These are phyloP conservation scores for Brachyhypopomus occidentalis DNA, from an alignment of 2,113 vertebrate species.

Conservation along the genomic window DNA sequence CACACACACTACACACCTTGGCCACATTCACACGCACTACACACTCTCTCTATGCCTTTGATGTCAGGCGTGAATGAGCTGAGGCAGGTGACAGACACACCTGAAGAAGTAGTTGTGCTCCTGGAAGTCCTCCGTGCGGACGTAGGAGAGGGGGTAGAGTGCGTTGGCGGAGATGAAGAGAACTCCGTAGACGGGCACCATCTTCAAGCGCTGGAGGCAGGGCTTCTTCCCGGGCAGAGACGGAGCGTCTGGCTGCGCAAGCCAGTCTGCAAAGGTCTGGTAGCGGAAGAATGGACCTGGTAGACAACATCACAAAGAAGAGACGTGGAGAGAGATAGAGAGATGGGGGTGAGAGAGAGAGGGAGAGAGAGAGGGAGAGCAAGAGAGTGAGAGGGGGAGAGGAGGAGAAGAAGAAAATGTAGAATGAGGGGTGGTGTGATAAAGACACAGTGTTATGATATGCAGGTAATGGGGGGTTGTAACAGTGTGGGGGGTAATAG, in stretches of 20 bases:
- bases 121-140: conserved; percentile 80
- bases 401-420: neutral
- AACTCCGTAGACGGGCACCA: conserved; percentile 78
- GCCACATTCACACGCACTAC: too few relatives aligned
- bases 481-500: neutral
- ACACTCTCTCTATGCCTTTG: neutral
- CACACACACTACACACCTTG: too few relatives aligned
- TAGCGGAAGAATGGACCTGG: conserved; percentile 89
- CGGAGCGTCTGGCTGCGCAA: conserved; percentile 76
- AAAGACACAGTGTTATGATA: neutral
- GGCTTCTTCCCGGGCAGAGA: conserved; percentile 77
- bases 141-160: conserved; percentile 81
- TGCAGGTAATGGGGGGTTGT: neutral
- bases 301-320: neutral
- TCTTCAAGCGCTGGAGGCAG: conserved; percentile 76
- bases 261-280: conserved; percentile 85
- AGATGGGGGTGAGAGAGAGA: neutral
- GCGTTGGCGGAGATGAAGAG: conserved; percentile 79
- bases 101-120: conserved; percentile 74
- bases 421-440: neutral
- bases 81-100: conserved; percentile 45
- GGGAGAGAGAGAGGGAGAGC: neutral
- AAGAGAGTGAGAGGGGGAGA: neutral
- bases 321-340: neutral
- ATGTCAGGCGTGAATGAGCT: too few relatives aligned